These are phyloP conservation scores for Dynastes tityus DNA, from an alignment of 2,888 invertebrate genomes.

Conservation along the genomic window DNA sequence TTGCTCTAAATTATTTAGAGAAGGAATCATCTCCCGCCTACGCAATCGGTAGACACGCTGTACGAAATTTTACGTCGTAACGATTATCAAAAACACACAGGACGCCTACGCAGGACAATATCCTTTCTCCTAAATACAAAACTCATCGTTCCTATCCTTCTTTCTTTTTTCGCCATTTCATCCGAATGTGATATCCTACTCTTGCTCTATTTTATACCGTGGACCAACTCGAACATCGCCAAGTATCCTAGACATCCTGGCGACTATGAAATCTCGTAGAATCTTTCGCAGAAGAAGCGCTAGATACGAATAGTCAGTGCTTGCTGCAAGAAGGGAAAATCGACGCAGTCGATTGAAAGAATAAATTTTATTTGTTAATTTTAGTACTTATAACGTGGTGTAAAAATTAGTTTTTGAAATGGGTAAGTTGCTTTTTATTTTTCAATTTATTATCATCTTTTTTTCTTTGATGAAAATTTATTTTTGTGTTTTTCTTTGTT, in stretches of 20 bases:
- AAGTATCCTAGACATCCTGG: constrained; percentile 37
- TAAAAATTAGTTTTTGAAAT: neutral
- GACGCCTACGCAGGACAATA: neutral
- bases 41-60: too few species aligned
- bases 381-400: neutral
- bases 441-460: neutral
- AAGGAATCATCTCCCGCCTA: too few species aligned
- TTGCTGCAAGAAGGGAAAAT: neutral
- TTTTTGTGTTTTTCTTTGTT: neutral
- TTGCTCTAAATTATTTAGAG: too few species aligned
- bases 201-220: constrained; percentile 5
- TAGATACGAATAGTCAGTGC: constrained; percentile 6
- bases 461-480: neutral
- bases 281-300: constrained; percentile 11
- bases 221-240: constrained; percentile 39
- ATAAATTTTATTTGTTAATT: neutral
- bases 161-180: neutral
- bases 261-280: constrained; percentile 27
- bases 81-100: too few species aligned
- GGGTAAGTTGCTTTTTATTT: neutral
- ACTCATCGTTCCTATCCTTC: neutral
- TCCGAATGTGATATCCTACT: neutral
- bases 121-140: neutral
- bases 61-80: too few species aligned
- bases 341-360: neutral